Evolutionary conservation across 2,888 invertebrate species (phyloP), one percentile per base, ranked within the genome.

Genomic region (Erebia palarica): DNA sequence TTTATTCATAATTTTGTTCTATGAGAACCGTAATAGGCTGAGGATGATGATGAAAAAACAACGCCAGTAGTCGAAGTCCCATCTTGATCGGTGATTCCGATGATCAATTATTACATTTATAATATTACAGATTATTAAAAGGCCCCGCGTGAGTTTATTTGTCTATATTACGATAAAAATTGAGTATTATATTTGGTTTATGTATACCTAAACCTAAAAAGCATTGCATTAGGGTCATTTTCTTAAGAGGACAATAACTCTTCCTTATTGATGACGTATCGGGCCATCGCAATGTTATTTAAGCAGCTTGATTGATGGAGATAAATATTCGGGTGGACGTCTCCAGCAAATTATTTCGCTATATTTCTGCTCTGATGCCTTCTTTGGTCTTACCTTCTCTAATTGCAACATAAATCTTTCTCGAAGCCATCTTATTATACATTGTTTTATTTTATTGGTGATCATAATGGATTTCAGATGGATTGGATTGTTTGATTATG

Each of bases 241-340:
- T 68, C 66, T 55, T 63, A 75, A 75, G 72, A 73, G 78, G 78
- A 77, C 76, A 82, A 80, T 85, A 82, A 82, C 80, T 86, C 79
- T 79, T 84, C 79, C 77, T 82, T 75, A 83, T 85, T 84, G 84
- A 82, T 82, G 82, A 82, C 81, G 78, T 77, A 78, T 82, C 81
- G 82, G 82, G 81, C 85, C 84, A 84, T 84, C 80, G 81, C 80
- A 79, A 64, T 57, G 84, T 82, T 86, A 85, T 87, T 88, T 87
- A 86, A 82, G 81, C 81, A 78, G 79, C 80, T 84, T 88, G 90
- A 89, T 90, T 88, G 89, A 89, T 89, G 85, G 81, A 82, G 85
- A 88, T 87, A 84, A 88, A 88, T 89, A 88, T 87, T 86, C 83
- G 82, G 81, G 78, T 79, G 75, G 79, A 77, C 81, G 79, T 75